These are phyloP conservation scores for Marcusenius ussheri DNA, from an alignment of 2,113 vertebrate genomes.

Conservation along the genomic window DNA sequence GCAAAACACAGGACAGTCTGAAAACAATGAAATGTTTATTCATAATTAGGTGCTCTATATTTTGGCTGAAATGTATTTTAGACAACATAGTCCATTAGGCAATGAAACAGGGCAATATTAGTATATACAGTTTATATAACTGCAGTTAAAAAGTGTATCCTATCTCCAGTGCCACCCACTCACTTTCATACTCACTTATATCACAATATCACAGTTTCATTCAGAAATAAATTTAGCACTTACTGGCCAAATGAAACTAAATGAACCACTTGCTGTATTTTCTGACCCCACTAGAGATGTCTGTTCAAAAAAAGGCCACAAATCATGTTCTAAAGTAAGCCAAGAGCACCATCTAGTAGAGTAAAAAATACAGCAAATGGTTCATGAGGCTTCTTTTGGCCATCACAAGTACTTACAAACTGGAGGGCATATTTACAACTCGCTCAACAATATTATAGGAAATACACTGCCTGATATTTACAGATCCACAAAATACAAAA, in stretches of 20 bases:
- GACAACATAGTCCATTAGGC: neutral
- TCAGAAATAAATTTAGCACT: neutral
- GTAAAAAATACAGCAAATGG: neutral
- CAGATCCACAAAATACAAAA: neutral
- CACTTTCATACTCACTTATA: neutral
- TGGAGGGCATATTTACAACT: neutral
- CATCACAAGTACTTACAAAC: neutral
- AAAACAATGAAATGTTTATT: neutral
- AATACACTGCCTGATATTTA: neutral
- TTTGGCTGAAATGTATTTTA: neutral
- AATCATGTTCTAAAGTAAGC: neutral
- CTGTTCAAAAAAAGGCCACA: neutral
- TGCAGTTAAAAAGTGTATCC: neutral
- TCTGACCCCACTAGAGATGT: neutral
- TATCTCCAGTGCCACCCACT: neutral
- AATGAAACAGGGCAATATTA: neutral
- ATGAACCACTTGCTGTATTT: neutral
- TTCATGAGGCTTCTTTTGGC: neutral
- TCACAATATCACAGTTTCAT: neutral
- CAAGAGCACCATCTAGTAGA: neutral
- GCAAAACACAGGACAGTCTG: neutral
- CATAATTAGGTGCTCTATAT: neutral
- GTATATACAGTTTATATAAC: neutral
- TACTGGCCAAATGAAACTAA: neutral
- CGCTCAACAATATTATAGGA: neutral